phyloP scores from a whole-genome alignment of 2,113 vertebrate species.

The Psittacula cyanocephala region DNA sequence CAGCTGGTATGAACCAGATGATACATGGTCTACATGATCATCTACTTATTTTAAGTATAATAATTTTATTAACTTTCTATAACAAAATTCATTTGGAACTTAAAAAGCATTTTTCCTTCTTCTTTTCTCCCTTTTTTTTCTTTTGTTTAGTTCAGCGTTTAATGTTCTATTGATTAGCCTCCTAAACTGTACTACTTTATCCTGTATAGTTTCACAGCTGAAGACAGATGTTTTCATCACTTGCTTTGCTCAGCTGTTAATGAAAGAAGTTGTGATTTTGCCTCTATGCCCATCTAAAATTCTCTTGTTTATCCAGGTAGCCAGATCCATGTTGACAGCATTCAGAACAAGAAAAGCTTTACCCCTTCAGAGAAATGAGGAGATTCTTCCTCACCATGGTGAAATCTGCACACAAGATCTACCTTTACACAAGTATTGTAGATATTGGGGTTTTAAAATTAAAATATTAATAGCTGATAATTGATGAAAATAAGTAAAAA shows the following conservation, averaged over 20 bases:
- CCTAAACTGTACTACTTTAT: background rate
- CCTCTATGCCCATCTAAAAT: background rate
- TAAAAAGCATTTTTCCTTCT: background rate
- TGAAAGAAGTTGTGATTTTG: background rate
- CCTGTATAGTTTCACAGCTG: background rate
- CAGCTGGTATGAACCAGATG: background rate
- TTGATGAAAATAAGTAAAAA: background rate
- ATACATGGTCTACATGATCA: background rate
- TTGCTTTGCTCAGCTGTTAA: background rate
- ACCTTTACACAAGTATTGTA: background rate
- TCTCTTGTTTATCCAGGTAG: background rate
- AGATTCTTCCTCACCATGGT: background rate
- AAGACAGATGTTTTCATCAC: background rate
- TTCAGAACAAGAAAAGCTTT: background rate
- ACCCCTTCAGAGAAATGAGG: background rate
- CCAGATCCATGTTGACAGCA: background rate
- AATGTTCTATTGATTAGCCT: background rate
- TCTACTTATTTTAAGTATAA: background rate
- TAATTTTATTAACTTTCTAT: background rate
- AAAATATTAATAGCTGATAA: background rate
- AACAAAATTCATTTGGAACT: background rate
- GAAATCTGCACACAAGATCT: background rate
- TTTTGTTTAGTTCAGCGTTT: background rate
- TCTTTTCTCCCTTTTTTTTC: background rate
- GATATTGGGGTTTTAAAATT: background rate